Evolutionary conservation across 1,140 invertebrate genomes (phyloP).

Genomic region (Chlorops oryzae): DNA sequence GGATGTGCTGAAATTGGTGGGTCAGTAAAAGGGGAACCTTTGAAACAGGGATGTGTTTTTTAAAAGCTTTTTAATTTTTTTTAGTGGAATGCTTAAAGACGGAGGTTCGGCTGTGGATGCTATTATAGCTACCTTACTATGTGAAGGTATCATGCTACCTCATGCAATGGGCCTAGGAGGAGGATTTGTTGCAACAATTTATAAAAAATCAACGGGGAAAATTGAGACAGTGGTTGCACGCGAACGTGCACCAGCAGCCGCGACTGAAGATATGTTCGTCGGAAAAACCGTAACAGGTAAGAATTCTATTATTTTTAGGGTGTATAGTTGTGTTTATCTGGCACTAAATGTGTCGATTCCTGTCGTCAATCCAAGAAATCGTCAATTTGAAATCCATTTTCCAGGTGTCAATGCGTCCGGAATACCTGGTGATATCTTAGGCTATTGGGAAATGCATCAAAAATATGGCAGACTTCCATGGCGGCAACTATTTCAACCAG

Average conservation of each 20-base stretch:
- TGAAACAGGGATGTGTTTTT: too few relatives aligned
- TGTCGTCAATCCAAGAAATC: not conserved
- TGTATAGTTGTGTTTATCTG: not conserved
- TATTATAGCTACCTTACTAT: constrained; percentile 78
- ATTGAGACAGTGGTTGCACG: constrained; percentile 67
- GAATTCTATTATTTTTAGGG: not conserved
- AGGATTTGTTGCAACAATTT: constrained; percentile 77
- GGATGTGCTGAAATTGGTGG: constrained; percentile 36
- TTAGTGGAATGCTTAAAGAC: constrained; percentile 56
- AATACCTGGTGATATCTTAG: constrained; percentile 84
- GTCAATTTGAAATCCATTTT: not conserved
- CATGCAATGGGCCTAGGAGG: constrained; percentile 86
- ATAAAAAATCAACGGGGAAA: constrained; percentile 57
- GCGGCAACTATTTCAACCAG: constrained; percentile 70
- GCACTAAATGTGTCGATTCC: not conserved
- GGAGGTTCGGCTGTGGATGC: constrained; percentile 85
- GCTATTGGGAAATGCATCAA: constrained; percentile 74
- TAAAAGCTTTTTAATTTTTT: not conserved
- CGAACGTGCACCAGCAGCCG: constrained; percentile 68
- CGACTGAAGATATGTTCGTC: constrained; percentile 64
- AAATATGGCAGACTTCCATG: constrained; percentile 73
- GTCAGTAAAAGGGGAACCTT: not conserved
- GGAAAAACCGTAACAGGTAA: constrained; percentile 47
- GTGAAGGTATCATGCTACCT: constrained; percentile 77
- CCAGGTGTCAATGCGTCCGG: constrained; percentile 72